These are phyloP conservation scores for Eupithecia subfuscata DNA, from an alignment of 2,888 invertebrate genomes.

Conservation along the genomic window DNA sequence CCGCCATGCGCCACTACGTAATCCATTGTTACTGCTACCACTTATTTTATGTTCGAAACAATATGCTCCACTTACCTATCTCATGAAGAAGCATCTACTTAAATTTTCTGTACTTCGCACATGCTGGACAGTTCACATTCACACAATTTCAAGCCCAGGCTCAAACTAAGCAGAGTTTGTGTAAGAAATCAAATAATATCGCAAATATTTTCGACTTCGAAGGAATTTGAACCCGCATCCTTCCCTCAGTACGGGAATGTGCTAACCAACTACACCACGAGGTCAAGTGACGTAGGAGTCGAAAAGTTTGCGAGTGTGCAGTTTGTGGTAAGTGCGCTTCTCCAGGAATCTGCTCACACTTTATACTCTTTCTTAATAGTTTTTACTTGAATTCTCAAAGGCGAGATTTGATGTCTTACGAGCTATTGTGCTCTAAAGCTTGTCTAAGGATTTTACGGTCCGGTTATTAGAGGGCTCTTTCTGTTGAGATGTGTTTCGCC, in stretches of 20 bases:
- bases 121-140: not conserved
- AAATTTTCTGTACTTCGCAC: slow-evolving; percentile 9
- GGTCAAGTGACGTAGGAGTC: too few species aligned
- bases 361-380: not conserved
- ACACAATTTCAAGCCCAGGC: not conserved
- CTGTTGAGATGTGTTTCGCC: slow-evolving; percentile 14
- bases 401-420: slow-evolving; percentile 21
- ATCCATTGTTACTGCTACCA: slow-evolving; percentile 43
- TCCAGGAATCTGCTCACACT: not conserved
- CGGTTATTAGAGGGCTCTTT: slow-evolving; percentile 12
- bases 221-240: too few species aligned
- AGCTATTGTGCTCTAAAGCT: slow-evolving; percentile 19
- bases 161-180: not conserved
- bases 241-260: too few species aligned
- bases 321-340: not conserved
- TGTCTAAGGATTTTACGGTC: slow-evolving; percentile 22
- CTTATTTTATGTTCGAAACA: slow-evolving; percentile 39
- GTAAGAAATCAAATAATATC: too few species aligned
- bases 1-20: slow-evolving; percentile 30
- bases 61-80: slow-evolving; percentile 43
- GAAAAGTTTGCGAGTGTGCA: too few species aligned
- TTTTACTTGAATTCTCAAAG: slow-evolving; percentile 8
- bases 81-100: slow-evolving; percentile 26
- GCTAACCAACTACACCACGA: too few species aligned
- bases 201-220: too few species aligned